Evolutionary conservation across 2,113 vertebrate genomes (phyloP).

Genomic region (Zosterops hypoxanthus): DNA sequence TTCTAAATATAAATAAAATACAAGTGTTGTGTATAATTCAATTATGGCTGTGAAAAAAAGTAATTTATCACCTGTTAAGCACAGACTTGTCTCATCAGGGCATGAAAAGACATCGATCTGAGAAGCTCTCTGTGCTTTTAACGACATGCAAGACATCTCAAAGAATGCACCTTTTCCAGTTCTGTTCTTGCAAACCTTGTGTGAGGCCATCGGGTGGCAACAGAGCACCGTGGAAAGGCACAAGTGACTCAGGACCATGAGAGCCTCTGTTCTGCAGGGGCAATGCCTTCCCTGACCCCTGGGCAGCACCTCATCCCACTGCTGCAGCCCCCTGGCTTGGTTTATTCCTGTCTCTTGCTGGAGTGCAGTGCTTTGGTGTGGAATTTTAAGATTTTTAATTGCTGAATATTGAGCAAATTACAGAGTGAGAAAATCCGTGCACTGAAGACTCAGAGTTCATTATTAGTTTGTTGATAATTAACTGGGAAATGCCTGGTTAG

Average conservation of each 20-base stretch:
- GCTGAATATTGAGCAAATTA: background rate
- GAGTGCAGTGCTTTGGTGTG: background rate
- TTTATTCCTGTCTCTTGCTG: background rate
- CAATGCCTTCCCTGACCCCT: fast-evolving
- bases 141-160: background rate
- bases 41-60: background rate
- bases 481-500: background rate
- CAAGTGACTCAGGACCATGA: background rate
- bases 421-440: background rate
- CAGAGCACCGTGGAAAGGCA: background rate
- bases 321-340: background rate
- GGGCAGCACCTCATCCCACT: background rate
- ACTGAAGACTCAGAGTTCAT: fast-evolving
- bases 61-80: background rate
- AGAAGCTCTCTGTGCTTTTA: background rate
- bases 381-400: no score
- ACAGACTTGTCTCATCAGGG: background rate
- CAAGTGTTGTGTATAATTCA: background rate
- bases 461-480: background rate
- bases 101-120: background rate
- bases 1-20: background rate
- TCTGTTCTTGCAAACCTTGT: background rate
- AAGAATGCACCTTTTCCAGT: background rate
- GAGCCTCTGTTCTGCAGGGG: fast-evolving
- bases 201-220: constrained; percentile 4